Evolutionary conservation across 53 echinoderm and acorn worm genomes (phyloP), one percentile per base, ranked within the genome.

Genomic region (Temnopleurus reevesii): DNA sequence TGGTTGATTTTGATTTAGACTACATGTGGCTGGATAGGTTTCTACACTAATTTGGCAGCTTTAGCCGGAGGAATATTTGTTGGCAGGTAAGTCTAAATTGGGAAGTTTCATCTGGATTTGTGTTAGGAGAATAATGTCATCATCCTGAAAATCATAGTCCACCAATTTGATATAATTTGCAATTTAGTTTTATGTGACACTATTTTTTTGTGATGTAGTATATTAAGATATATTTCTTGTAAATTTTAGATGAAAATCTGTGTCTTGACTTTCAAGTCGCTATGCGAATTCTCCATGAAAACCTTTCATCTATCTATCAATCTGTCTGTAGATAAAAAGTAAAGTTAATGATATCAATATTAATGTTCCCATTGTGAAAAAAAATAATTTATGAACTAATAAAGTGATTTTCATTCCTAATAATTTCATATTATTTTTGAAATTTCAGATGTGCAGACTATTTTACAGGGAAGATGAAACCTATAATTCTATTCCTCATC

Each of bases 21-120:
- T 7, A 58, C 90, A 71, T 89, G 90, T 8, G 95, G 93, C 41
- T 95, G 95, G 95, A 91, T 95, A 30, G 95, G 93, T 21, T 95
- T 91, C 55, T 95, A 82, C 49, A 85, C 89, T 59, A 97, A 97
- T 83, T 76, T 97, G 12, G 93, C 92, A 47, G 95, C 86, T 29
- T 89, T 93, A n/a, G 83, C 66, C 64, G 97, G 95, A 9, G 92
- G 92, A 24, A 64, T 93, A 60, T 6, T 87, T 2, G 35, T 92
- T 31, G 93, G 81, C 57, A 92, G 92, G 97, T 97, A 77, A 71
- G 90, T 34, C 18, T 43, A 5, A 47, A 77, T 4, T n/a, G 5
- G 4, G n/a, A 19, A 6, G 19, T 19, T 55, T 55, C 12, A 12
- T 55, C 23, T n/a, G 23, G 18, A 21, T 19, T 0, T 9, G 47